Evolutionary conservation across 2,797 vertebrate genomes (phyloP), one percentile per base, ranked within the genome.

Genomic region (Taeniopygia guttata): DNA sequence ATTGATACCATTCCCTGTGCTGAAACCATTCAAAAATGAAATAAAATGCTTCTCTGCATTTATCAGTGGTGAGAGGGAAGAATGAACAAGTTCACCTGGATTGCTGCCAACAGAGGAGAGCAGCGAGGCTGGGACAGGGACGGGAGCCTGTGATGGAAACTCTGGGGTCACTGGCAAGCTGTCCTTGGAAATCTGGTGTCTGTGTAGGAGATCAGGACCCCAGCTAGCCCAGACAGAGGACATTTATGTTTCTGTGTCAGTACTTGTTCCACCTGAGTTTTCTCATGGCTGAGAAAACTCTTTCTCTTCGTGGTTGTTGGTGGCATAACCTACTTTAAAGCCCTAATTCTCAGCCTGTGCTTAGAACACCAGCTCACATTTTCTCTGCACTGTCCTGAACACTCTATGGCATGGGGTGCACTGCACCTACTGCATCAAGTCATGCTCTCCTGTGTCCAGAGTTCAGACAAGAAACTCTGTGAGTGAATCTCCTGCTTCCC

Each of bases 21-120:
- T 84, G 85, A 90, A 93, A 66, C 40, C 14, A n/a, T 86, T 85
- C 23, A 91, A 81, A 95, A 86, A 58, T 66, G 80, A 94, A 94
- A 86, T 60, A 69, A 69, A 90, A 90, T 13, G 7, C 36, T 88
- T 66, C 76, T 90, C 73, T 32, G 60, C 60, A 42, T 64, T 92
- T 89, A 59, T 88, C 87, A 90, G 90, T 32, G 49, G 46, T 42
- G 79, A 78, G 76, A 94, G 46, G 30, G 46, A 64, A 80, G 83
- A 88, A 81, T 10, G 62, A 45, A 58, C 46, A 63, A 16, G 67
- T 93, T 75, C 66, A 51, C 69, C 69, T 66, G 73, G 90, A 63
- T 48, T 78, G 40, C 55, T 0, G 55, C 79, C 83, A 81, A 2
- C 0, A 6, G 46, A 94, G 76, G 62, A 81, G 69, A 76, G 66